Evolutionary conservation across 2,888 invertebrate species (phyloP), one percentile per base, ranked within the genome.

Genomic region (Ophion ventricosus): DNA sequence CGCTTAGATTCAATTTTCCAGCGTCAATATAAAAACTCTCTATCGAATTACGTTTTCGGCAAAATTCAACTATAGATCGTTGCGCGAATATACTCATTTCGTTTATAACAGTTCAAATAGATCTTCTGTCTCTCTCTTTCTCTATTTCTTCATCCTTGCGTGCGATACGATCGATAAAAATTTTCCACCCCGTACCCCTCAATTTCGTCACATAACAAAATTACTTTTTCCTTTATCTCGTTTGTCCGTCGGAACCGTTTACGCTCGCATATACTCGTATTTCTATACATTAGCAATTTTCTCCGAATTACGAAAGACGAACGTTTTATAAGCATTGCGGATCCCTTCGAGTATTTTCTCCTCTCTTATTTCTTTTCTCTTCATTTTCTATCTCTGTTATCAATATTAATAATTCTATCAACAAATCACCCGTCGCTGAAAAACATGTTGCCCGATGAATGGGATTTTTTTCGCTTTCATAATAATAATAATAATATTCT

Each of bases 151-250:
- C 59, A 83, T 49, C 14, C 49, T 49, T 49, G 49, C 79, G 61
- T 66, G 20, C 66, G 17, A 66, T 20, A 20, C 43, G 11, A 66
- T 66, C 40, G 5, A 49, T 49, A 4, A 49, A 49, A 49, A 17
- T 49, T 49, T 35, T 8, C 35, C 35, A 35, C 5, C 25, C 63
- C 82, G 79, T 73, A 67, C 69, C 83, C 59, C 85, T 86, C 85
- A 63, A 63, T 25, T 25, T 63, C 14, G 10, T 63, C 17, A 26
- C 63, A 63, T 26, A 63, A 63, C 29, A 26, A 63, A 26, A 63
- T 29, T 17, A 25, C 26, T 49, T 49, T 49, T 49, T 49, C 49
- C 49, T 49, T 17, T 17, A 17, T 49, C 49, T 17, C 49, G 49
- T 17, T 49, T 49, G 17, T 49, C 49, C 49, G 49, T 49, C 49